A percentile compares a stretch with the other conserved stretches of the same genome.
Evolutionary conservation across 2,113 vertebrate genomes (phyloP).

Genomic region (Pseudolaguvia tuberculata): DNA sequence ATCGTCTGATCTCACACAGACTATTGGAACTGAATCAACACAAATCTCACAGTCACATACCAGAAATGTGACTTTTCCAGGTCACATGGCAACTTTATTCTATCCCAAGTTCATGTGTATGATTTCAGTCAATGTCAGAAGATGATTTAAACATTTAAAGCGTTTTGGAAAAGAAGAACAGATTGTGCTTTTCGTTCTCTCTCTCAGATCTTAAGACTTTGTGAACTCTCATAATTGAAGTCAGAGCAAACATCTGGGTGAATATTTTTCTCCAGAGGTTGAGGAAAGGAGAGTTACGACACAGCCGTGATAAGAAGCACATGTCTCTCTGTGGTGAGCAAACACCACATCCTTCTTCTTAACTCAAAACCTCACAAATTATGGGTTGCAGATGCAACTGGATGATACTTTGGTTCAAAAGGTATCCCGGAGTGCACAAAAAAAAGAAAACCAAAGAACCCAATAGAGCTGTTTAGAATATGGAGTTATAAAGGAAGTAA

Average conservation of each 20-base stretch:
- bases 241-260: not conserved
- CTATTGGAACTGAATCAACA: too few relatives aligned
- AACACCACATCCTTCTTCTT: not conserved
- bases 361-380: not conserved
- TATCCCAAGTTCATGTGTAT: not conserved
- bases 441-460: not conserved
- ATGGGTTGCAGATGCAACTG: not conserved
- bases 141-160: too few relatives aligned
- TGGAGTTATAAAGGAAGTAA: too few relatives aligned
- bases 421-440: not conserved
- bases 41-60: too few relatives aligned
- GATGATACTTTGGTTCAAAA: not conserved
- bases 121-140: too few relatives aligned
- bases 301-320: not conserved
- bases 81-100: not conserved
- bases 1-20: too few relatives aligned
- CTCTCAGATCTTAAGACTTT: not conserved
- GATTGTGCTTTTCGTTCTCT: too few relatives aligned
- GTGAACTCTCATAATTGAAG: not conserved
- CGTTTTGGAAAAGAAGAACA: too few relatives aligned
- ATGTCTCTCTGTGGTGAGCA: not conserved
- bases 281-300: not conserved
- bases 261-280: not conserved
- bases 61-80: not conserved
- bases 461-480: too few relatives aligned